A percentile compares a stretch with the other conserved stretches of the same genome.
phyloP scores from a whole-genome alignment of 2,113 vertebrate species.

The Pontoporia blainvillei region DNA sequence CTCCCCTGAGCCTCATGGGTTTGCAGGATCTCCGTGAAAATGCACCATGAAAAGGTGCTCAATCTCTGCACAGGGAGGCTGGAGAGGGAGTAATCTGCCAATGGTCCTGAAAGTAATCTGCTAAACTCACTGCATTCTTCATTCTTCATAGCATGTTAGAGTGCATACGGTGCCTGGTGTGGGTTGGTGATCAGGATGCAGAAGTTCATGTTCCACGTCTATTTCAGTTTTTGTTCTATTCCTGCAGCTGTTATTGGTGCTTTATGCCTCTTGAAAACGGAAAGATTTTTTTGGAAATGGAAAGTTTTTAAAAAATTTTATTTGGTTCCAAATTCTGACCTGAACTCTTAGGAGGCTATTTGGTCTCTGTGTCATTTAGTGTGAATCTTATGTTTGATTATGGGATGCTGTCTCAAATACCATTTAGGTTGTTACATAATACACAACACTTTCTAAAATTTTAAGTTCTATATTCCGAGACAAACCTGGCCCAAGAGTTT shows the following conservation, averaged over 20 bases:
- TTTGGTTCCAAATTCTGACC: neutral
- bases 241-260: neutral
- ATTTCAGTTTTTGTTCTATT: neutral
- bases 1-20: fast-evolving
- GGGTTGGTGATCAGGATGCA: neutral
- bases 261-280: neutral
- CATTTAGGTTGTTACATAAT: neutral
- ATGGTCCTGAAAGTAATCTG: neutral
- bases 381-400: neutral
- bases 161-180: neutral
- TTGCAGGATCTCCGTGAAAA: neutral
- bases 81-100: neutral
- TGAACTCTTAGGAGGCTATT: neutral
- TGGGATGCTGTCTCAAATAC: neutral
- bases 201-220: neutral
- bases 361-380: neutral
- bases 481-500: neutral
- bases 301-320: neutral
- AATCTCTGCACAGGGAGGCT: neutral
- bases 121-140: neutral
- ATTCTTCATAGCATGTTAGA: neutral
- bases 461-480: neutral
- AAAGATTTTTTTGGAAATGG: neutral
- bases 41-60: neutral
- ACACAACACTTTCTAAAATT: neutral